Evolutionary conservation across 2,797 vertebrate species (phyloP), one percentile per base, ranked within the genome.

Genomic region (Lophius americanus): DNA sequence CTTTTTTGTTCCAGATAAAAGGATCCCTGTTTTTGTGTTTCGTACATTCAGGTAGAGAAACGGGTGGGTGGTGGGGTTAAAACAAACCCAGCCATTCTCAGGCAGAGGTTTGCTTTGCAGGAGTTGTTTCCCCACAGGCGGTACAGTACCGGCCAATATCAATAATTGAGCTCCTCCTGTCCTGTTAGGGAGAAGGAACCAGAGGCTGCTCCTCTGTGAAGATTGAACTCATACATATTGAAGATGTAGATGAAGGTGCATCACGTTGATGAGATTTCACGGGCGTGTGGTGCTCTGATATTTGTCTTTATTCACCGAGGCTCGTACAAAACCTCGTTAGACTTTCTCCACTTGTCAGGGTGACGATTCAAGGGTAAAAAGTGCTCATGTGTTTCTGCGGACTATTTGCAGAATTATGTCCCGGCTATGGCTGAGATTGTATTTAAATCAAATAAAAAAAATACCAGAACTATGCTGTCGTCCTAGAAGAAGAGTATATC

Each of bases 101-200:
- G 41, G 48, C 44, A 51, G 60, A 75, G 44, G 73, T 77, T 81
- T 70, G 68, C 74, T 41, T 39, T 62, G 69, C 59, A 42, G 77
- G 74, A 79, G 75, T 66, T 48, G 3, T 59, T 13, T 4, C 44
- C 78, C 81, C 60, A 3, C 69, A 11, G 82, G 58, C 76, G 13
- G 54, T 55, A 65, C 82, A 57, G 49, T 76, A 88, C 86, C 88
- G 90, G 84, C 78, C 61, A 44, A 57, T 42, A 92, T 94, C 83
- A 89, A 93, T 93, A 79, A 94, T 93, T 90, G 84, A 94, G 71
- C 73, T 54, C 32, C 63, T 84, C 83, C 79, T 89, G 89, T 92
- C 78, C 84, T 73, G 56, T 89, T 87, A 86, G 76, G 78, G 76
- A 82, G 75, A 37, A 41, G 74, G 64, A 74, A 72, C 66, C 60